Evolutionary conservation across 2,888 invertebrate species (phyloP).

Genomic region (Tetragnatha montana): DNA sequence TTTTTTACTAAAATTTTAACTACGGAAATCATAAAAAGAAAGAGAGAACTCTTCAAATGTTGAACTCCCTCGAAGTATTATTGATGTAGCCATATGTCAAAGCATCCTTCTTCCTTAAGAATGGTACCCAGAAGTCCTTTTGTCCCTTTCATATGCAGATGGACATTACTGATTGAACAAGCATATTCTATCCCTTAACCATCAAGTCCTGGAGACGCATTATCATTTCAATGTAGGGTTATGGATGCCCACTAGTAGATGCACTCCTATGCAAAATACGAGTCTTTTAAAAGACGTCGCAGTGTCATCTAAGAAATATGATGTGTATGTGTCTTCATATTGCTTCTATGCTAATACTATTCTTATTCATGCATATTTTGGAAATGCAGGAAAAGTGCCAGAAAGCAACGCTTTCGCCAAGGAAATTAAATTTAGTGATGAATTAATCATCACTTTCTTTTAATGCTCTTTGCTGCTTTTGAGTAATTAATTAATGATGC

Average conservation of each 20-base stretch:
- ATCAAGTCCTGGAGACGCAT: constrained; percentile 51
- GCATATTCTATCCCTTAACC: constrained; percentile 67
- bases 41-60: constrained; percentile 31
- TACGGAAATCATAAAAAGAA: not conserved
- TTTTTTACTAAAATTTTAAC: not conserved
- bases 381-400: constrained; percentile 4
- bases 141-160: constrained; percentile 64
- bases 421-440: constrained; percentile 19
- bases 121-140: constrained; percentile 11
- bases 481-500: not conserved
- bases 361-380: constrained; percentile 29
- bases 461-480: not conserved
- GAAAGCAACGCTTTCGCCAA: not conserved
- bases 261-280: constrained; percentile 8
- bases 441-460: not conserved
- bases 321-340: not conserved
- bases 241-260: constrained; percentile 37
- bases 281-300: constrained; percentile 6
- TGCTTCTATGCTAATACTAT: constrained; percentile 18
- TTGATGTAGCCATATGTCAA: constrained; percentile 70
- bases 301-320: constrained; percentile 49
- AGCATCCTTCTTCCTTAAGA: constrained; percentile 34
- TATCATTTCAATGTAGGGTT: constrained; percentile 55
- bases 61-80: constrained; percentile 21
- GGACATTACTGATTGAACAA: constrained; percentile 60